phyloP scores from a whole-genome alignment of 2,797 vertebrate species.

The Triplophysa yarkandensis region DNA sequence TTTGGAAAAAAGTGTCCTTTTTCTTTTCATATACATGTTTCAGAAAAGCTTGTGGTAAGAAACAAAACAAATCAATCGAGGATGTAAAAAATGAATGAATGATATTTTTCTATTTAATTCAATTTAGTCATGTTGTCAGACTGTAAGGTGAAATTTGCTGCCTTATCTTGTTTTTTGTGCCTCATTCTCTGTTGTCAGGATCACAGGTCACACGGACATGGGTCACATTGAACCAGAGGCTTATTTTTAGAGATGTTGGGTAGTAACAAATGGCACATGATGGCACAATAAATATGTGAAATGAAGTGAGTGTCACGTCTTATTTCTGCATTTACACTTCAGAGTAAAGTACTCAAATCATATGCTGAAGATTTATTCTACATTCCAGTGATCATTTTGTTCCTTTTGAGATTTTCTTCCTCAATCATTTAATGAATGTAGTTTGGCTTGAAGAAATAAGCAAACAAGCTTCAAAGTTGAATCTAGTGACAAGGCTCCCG shows the following conservation, averaged over 20 bases:
- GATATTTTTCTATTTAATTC: conserved; percentile 74
- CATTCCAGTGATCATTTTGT: too few species aligned
- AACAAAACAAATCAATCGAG: conserved; percentile 46
- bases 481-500: too few species aligned
- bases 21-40: conserved; percentile 70
- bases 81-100: conserved; percentile 60
- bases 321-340: neutral
- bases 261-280: conserved; percentile 54
- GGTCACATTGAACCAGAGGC: conserved; percentile 16
- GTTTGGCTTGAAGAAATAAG: too few species aligned
- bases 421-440: too few species aligned
- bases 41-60: conserved; percentile 64
- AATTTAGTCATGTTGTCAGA: conserved; percentile 44
- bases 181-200: conserved; percentile 18
- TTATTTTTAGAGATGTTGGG: conserved; percentile 50
- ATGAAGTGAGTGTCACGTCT: neutral
- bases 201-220: neutral
- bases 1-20: conserved; percentile 73
- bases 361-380: too few species aligned
- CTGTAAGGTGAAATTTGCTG: conserved; percentile 36
- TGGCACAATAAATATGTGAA: conserved; percentile 68
- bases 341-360: too few species aligned
- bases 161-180: conserved; percentile 43
- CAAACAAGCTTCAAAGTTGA: too few species aligned
- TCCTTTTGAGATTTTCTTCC: too few species aligned